Conservation (phyloP, 2,888 invertebrate species). For the Limenitis camilla region DNA sequence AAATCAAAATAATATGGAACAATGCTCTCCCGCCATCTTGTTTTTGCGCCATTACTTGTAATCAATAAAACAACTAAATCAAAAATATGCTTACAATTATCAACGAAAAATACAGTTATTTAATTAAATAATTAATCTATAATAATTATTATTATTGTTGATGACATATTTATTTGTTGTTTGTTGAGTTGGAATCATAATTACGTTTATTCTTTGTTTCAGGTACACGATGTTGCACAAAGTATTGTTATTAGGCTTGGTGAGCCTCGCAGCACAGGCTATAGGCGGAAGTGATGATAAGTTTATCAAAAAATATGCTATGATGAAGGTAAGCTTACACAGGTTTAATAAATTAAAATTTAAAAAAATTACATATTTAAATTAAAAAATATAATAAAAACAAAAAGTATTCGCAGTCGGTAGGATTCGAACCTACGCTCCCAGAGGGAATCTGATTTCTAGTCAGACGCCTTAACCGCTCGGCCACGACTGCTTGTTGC, state of each 20-base stretch:
- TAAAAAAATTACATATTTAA: background rate
- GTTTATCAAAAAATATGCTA: constrained; percentile 81
- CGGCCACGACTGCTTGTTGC: constrained; percentile 82
- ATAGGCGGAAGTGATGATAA: constrained; percentile 77
- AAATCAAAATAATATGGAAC: too few species aligned
- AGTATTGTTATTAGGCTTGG: constrained; percentile 28
- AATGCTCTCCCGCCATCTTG: too few species aligned
- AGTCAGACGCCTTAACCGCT: constrained; percentile 93
- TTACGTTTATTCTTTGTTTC: constrained; percentile 2
- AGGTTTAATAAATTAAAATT: background rate
- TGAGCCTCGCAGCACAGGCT: constrained; percentile 48
- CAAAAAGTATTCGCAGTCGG: constrained; percentile 79
- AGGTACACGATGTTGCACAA: constrained; percentile 26
- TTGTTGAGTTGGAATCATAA: too few species aligned
- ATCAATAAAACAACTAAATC: too few species aligned
- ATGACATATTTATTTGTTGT: too few species aligned
- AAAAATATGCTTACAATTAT: too few species aligned
- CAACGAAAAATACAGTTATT: too few species aligned
- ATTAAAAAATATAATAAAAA: constrained; percentile 10
- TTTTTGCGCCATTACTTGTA: too few species aligned
- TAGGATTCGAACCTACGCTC: constrained; percentile 94
- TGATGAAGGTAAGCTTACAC: constrained; percentile 81
- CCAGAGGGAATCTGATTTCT: constrained; percentile 93
- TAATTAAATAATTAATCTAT: too few species aligned
- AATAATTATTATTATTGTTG: too few species aligned